These are phyloP conservation scores for Scaptomyza pallida DNA, from an alignment of 1,140 invertebrate genomes.

Conservation along the genomic window DNA sequence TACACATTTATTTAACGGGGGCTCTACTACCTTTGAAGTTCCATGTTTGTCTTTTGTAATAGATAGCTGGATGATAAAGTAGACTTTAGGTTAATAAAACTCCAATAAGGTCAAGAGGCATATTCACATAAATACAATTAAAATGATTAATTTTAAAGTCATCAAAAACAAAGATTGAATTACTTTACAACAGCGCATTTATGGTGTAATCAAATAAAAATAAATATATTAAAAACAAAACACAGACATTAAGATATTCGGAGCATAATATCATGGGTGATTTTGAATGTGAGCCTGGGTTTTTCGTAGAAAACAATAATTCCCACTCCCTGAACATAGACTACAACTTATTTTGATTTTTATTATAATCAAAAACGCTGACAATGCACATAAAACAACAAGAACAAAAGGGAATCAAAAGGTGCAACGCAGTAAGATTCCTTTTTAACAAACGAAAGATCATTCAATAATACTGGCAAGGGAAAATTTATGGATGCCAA, in stretches of 20 bases:
- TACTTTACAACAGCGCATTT: slow-evolving; percentile 48
- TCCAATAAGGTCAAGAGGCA: too few species aligned
- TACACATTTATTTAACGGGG: slow-evolving; percentile 61
- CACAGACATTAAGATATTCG: slow-evolving; percentile 35
- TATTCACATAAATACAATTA: too few species aligned
- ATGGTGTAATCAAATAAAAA: slow-evolving; percentile 66
- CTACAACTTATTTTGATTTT: slow-evolving; percentile 77
- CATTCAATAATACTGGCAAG: slow-evolving; percentile 48
- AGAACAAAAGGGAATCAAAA: slow-evolving; percentile 37
- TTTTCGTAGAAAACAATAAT: slow-evolving; percentile 31
- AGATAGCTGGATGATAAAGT: slow-evolving; percentile 4
- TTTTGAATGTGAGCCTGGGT: not conserved
- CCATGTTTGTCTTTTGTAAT: slow-evolving; percentile 47
- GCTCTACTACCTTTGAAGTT: slow-evolving; percentile 50
- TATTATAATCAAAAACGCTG: slow-evolving; percentile 67
- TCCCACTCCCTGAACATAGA: slow-evolving; percentile 24
- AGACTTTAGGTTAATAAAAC: too few species aligned
- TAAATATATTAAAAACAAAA: slow-evolving; percentile 53
- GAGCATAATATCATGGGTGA: too few species aligned
- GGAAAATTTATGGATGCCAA: slow-evolving; percentile 63
- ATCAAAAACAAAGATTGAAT: too few species aligned
- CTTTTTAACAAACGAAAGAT: slow-evolving; percentile 42
- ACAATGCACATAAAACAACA: slow-evolving; percentile 39
- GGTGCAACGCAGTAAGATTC: slow-evolving; percentile 65
- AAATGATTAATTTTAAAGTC: too few species aligned